Evolutionary conservation across 2,113 vertebrate species (phyloP).

Genomic region (Columba livia): DNA sequence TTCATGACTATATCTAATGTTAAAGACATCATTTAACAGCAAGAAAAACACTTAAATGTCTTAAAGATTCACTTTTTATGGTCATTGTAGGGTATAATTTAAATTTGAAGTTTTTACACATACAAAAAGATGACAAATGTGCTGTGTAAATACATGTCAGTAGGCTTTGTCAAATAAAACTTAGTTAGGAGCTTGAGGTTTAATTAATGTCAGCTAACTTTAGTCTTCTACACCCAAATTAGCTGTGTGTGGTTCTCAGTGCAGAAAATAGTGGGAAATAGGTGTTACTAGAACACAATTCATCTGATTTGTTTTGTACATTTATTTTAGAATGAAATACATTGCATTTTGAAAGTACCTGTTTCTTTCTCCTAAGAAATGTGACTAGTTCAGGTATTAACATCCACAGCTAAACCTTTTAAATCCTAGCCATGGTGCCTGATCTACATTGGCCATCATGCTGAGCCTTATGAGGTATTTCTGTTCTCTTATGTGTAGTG

Average conservation of each 20-base stretch:
- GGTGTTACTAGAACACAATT: neutral
- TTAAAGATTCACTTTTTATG: neutral
- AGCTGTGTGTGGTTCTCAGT: neutral
- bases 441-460: neutral
- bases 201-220: neutral
- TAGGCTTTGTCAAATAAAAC: neutral
- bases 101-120: accelerated
- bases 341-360: neutral
- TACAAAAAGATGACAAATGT: accelerated
- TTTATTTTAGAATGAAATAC: neutral
- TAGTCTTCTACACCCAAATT: neutral
- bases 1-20: neutral
- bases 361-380: neutral
- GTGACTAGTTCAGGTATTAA: neutral
- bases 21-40: neutral
- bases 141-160: neutral
- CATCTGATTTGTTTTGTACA: neutral
- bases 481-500: neutral
- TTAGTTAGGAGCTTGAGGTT: neutral
- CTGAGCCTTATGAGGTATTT: neutral
- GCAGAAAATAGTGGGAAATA: neutral
- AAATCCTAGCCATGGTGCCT: neutral
- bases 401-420: neutral
- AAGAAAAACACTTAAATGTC: neutral
- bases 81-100: neutral